These are phyloP conservation scores for Standfussiana lucernea DNA, from an alignment of 2,888 invertebrate genomes.

Conservation along the genomic window DNA sequence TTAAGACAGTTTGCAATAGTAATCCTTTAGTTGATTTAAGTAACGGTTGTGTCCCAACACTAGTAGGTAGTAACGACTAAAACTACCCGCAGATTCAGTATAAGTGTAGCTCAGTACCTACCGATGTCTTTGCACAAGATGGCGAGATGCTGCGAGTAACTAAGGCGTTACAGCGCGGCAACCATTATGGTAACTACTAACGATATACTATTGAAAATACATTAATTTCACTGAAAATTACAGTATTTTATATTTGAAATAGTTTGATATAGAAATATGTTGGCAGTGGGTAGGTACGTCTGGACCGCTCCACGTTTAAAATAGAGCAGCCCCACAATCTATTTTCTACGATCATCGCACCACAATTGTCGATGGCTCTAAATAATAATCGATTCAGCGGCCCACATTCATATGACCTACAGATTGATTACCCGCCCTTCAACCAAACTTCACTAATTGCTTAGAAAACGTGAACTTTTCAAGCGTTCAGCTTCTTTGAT, in stretches of 20 bases:
- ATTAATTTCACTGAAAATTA: neutral
- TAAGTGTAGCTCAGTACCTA: conserved; percentile 64
- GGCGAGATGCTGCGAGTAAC: conserved; percentile 77
- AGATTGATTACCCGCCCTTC: conserved; percentile 67
- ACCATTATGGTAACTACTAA: conserved; percentile 40
- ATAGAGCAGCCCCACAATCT: conserved; percentile 31
- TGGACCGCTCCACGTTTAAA: conserved; percentile 25
- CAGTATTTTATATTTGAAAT: neutral
- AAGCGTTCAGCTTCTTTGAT: conserved; percentile 34
- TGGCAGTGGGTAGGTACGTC: neutral
- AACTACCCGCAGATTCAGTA: conserved; percentile 43
- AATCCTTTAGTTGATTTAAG: conserved; percentile 10
- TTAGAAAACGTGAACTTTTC: conserved; percentile 54
- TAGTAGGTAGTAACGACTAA: conserved; percentile 13
- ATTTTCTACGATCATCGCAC: conserved; percentile 46
- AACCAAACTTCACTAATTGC: conserved; percentile 64
- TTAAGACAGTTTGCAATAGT: neutral
- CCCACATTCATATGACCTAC: conserved; percentile 66
- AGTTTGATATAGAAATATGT: neutral
- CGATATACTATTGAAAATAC: conserved; percentile 11
- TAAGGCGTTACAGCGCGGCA: conserved; percentile 45
- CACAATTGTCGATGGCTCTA: conserved; percentile 59
- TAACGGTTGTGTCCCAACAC: neutral
- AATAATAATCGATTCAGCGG: conserved; percentile 64
- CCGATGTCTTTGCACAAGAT: conserved; percentile 78